phyloP scores from a whole-genome alignment of 2,113 vertebrate genomes.

The Benitochromis conjunctus region DNA sequence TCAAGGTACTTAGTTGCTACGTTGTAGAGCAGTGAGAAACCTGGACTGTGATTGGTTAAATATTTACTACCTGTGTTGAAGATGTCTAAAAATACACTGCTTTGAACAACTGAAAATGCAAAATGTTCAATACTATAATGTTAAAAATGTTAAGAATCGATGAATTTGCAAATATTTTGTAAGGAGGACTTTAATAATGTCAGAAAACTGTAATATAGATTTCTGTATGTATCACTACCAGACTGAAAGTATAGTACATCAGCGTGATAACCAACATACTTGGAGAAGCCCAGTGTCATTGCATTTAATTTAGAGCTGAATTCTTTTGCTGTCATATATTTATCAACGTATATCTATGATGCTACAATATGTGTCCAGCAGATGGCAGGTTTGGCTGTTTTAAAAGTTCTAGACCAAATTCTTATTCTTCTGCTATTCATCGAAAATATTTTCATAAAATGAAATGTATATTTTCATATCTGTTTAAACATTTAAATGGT shows the following conservation, averaged over 20 bases:
- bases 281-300: background rate
- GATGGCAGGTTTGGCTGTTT: background rate
- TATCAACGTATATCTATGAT: background rate
- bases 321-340: background rate
- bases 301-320: background rate
- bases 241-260: background rate
- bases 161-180: background rate
- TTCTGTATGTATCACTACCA: background rate
- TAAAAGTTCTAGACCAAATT: background rate
- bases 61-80: slow-evolving; percentile 5
- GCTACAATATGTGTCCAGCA: background rate
- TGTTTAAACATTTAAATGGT: background rate
- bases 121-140: background rate
- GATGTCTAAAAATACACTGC: background rate
- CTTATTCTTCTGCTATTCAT: background rate
- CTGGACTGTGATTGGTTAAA: slow-evolving; percentile 19
- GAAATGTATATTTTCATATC: background rate
- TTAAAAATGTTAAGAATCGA: background rate
- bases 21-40: background rate
- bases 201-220: background rate
- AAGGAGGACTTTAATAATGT: background rate
- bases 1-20: slow-evolving; percentile 28
- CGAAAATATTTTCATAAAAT: background rate
- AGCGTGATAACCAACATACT: background rate
- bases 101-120: background rate